These are phyloP conservation scores for Ceyx melanurus DNA, from an alignment of 2,113 vertebrate genomes.

Conservation along the genomic window DNA sequence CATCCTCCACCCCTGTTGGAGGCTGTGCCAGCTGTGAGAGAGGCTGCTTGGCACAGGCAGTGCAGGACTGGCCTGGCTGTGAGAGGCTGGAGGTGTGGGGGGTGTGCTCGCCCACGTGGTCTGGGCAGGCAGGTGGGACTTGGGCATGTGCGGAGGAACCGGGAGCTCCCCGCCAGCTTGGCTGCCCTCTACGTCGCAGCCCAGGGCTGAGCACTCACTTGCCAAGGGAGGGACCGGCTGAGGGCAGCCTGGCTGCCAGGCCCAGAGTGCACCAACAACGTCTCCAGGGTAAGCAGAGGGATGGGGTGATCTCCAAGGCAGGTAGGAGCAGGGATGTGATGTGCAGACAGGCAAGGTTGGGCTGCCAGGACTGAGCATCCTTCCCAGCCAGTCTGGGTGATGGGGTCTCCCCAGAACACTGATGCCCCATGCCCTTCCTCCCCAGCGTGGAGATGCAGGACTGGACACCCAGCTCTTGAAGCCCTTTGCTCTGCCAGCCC, in stretches of 20 bases:
- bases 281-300: not conserved
- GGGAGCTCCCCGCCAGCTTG: not conserved
- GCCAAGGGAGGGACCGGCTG: not conserved
- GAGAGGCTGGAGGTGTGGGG: accelerated
- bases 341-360: not conserved
- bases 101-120: accelerated
- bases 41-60: not conserved
- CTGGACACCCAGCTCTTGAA: not conserved
- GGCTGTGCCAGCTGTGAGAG: not conserved
- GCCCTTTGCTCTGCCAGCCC: not conserved
- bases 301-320: not conserved
- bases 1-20: not conserved
- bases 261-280: accelerated
- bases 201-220: not conserved
- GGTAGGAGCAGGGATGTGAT: not conserved
- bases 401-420: not conserved
- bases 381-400: not conserved
- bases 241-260: not conserved
- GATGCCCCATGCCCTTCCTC: not conserved
- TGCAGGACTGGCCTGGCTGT: not conserved
- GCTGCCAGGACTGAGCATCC: not conserved
- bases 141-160: accelerated
- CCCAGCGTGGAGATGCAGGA: not conserved
- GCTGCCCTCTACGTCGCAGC: not conserved
- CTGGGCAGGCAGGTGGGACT: not conserved